phyloP scores from a whole-genome alignment of 1,140 invertebrate species.

The Hormaphis cornu region DNA sequence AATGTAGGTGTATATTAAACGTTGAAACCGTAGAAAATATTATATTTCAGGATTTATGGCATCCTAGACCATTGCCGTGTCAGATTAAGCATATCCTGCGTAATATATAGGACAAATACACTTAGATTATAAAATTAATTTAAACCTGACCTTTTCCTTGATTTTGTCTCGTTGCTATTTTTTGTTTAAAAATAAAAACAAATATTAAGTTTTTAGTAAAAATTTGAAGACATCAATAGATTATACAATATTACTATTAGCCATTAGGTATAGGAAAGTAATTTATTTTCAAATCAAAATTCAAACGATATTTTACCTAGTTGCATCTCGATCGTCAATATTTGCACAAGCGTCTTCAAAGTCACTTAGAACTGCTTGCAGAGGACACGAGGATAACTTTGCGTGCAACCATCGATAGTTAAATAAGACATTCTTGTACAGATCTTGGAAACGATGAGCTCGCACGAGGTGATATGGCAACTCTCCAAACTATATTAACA shows the following conservation, averaged over 20 bases:
- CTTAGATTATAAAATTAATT: constrained; percentile 3
- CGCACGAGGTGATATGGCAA: constrained; percentile 88
- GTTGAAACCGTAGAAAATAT: not conserved
- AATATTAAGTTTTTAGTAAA: not conserved
- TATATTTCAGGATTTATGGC: not conserved
- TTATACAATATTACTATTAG: no score
- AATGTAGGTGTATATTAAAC: not conserved
- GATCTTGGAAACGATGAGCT: constrained; percentile 79
- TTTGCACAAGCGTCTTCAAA: constrained; percentile 87
- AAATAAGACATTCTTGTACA: constrained; percentile 89
- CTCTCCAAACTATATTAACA: constrained; percentile 71
- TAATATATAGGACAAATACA: constrained; percentile 11
- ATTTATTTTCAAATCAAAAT: no score
- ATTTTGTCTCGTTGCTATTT: constrained; percentile 7
- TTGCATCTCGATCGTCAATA: constrained; percentile 73
- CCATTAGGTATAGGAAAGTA: no score
- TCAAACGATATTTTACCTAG: constrained; percentile 57
- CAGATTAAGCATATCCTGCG: constrained; percentile 23
- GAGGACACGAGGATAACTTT: constrained; percentile 86
- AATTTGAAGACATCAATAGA: not conserved
- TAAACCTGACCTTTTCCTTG: constrained; percentile 22
- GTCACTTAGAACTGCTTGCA: constrained; percentile 87
- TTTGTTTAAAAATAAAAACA: not conserved
- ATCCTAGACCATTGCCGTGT: constrained; percentile 8
- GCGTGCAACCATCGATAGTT: constrained; percentile 97